Evolutionary conservation across 2,888 invertebrate species (phyloP), one percentile per base, ranked within the genome.

Genomic region (Tetragonisca angustula): DNA sequence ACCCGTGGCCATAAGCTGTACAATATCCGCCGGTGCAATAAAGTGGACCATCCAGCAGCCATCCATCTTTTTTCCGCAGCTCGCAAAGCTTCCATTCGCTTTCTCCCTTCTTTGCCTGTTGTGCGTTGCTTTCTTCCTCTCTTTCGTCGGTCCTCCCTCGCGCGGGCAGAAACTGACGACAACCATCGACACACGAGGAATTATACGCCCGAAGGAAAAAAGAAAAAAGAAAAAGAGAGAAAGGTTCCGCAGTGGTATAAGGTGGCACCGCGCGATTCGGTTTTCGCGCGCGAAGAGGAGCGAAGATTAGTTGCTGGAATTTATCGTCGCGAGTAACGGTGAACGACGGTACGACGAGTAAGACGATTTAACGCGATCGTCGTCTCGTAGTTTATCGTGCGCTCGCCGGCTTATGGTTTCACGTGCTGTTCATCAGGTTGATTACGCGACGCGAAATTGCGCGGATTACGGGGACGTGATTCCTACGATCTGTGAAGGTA

Each of bases 1-100:
- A 13, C 36, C 64, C 59, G 65, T 54, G 52, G 69, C 85, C 87
- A 81, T 87, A 87, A 87, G 85, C 88, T 81, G 77, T 84, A 88
- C 88, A 84, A 88, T 88, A 87, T 88, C 87, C 88, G 76, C 73
- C 78, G 87, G 67, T 68, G 87, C 88, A 88, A 88, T 88, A 88
- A 88, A 88, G 88, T 84, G 86, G 88, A 86, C 86, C 86, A 84
- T 84, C 81, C 86, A 80, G 67, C 72, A 62, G 62, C 81, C 83
- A 86, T 88, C 67, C 84, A 76, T 88, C 87, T 88, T 84, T 88
- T 88, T 82, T 87, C 79, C 56, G 76, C 77, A 52, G 74, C 72
- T 19, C 65, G 69, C 52, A 13, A 27, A 64, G 43, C 49, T 43
- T 73, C 17, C 64, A 64, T 43, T 54, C 27, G 27, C 67, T 43